Conservation (phyloP, 2,888 invertebrate genomes). For the Macropis europaea region DNA sequence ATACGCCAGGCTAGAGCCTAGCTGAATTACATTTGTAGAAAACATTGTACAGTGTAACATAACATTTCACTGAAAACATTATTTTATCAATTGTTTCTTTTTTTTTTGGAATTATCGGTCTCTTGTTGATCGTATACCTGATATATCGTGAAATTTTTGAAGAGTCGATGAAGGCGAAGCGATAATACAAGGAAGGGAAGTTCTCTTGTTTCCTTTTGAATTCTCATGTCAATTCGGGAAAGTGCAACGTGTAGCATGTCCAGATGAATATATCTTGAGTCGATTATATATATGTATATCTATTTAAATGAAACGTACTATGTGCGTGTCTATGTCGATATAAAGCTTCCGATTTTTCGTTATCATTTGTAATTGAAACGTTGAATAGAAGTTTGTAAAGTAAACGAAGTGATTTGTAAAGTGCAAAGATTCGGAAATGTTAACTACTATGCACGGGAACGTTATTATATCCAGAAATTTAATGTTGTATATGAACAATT, state of each 20-base stretch:
- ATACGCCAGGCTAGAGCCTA: slow-evolving; percentile 33
- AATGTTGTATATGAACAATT: slow-evolving; percentile 22
- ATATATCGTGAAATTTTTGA: background rate
- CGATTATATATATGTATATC: slow-evolving; percentile 1
- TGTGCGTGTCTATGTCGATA: background rate
- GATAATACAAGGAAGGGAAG: background rate
- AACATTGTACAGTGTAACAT: slow-evolving; percentile 62
- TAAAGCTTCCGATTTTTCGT: background rate
- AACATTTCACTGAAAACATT: slow-evolving; percentile 37
- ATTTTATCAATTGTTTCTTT: slow-evolving; percentile 23
- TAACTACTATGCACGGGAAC: slow-evolving; percentile 2
- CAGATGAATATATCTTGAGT: background rate
- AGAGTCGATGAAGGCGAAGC: background rate
- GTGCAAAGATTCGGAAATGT: slow-evolving; percentile 7
- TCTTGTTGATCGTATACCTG: background rate
- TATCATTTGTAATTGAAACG: slow-evolving; percentile 10
- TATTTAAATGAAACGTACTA: background rate
- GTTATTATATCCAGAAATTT: slow-evolving; percentile 3
- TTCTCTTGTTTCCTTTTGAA: slow-evolving; percentile 1
- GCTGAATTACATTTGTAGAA: slow-evolving; percentile 43
- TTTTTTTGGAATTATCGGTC: slow-evolving; percentile 5
- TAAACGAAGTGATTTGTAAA: slow-evolving; percentile 15
- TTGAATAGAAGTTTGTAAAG: background rate
- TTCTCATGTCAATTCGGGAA: slow-evolving; percentile 2
- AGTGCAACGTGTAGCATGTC: background rate